Conservation (phyloP, 2,113 vertebrate genomes). For the Psammodynastes pulverulentus region DNA sequence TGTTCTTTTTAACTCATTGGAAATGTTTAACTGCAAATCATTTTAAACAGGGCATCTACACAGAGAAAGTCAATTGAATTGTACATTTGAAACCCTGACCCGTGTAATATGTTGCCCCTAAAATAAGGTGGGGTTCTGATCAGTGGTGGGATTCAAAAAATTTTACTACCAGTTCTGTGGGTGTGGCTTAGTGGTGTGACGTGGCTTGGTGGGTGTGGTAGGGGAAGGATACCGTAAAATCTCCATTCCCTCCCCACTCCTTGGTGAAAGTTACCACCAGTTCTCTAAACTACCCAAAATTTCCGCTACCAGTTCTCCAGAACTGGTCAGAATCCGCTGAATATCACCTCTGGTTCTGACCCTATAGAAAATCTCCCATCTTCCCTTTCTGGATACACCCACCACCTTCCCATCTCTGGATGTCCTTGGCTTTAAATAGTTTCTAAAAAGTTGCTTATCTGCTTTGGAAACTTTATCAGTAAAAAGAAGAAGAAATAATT, state of each 20-base stretch:
- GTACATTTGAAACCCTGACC: neutral
- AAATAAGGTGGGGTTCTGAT: neutral
- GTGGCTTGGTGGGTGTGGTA: no score
- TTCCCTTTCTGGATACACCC: neutral
- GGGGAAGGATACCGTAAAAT: no score
- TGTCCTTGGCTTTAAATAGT: neutral
- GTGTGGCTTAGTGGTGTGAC: no score
- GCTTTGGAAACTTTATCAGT: neutral
- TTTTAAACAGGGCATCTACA: neutral
- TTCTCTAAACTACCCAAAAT: no score
- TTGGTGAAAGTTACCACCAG: no score
- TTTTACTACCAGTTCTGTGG: no score
- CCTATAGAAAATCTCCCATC: neutral
- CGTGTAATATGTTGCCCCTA: neutral
- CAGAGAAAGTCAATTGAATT: neutral
- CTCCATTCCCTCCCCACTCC: no score
- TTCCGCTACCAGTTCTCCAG: no score
- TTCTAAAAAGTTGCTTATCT: neutral
- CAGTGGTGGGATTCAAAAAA: no score
- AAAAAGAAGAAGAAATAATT: neutral
- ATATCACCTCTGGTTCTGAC: no score
- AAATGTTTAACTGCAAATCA: neutral
- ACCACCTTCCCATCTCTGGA: neutral
- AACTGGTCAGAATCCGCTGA: no score
- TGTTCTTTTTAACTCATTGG: neutral